phyloP scores from a whole-genome alignment of 2,888 invertebrate species.

The Rhodophaea formosa region DNA sequence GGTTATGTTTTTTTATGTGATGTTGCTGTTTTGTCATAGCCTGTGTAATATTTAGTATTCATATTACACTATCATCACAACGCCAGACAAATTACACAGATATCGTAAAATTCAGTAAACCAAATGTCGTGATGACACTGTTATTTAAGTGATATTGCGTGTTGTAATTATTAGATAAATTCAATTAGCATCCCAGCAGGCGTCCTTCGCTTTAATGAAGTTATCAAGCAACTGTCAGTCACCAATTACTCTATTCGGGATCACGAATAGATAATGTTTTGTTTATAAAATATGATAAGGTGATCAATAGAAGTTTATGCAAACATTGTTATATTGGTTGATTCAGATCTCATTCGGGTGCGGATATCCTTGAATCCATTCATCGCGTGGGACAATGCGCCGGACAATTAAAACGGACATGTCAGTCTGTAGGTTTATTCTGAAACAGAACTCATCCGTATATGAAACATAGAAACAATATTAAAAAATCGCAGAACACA shows the following conservation, averaged over 20 bases:
- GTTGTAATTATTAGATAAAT: slow-evolving; percentile 42
- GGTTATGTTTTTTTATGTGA: too few species aligned
- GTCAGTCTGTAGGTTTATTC: slow-evolving; percentile 22
- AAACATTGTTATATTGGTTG: slow-evolving; percentile 5
- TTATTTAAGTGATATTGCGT: slow-evolving; percentile 29
- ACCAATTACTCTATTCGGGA: slow-evolving; percentile 35
- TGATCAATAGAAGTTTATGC: slow-evolving; percentile 7
- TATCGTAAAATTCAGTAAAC: slow-evolving; percentile 4
- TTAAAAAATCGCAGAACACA: too few species aligned
- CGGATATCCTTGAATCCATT: slow-evolving; percentile 31
- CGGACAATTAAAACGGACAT: slow-evolving; percentile 61
- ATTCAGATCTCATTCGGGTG: slow-evolving; percentile 12
- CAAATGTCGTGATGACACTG: slow-evolving; percentile 29
- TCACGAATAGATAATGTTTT: slow-evolving; percentile 19
- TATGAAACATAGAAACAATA: not conserved
- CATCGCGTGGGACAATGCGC: slow-evolving; percentile 49
- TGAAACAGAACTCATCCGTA: not conserved
- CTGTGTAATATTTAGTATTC: not conserved
- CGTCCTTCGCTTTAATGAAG: slow-evolving; percentile 45
- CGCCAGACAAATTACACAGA: not conserved
- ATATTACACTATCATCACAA: not conserved
- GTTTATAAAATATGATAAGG: slow-evolving; percentile 18
- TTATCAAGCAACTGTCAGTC: slow-evolving; percentile 40
- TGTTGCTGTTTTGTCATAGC: too few species aligned
- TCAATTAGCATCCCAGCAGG: slow-evolving; percentile 51